Conservation (phyloP, 2,888 invertebrate species). For the Drosophila subsilvestris region DNA sequence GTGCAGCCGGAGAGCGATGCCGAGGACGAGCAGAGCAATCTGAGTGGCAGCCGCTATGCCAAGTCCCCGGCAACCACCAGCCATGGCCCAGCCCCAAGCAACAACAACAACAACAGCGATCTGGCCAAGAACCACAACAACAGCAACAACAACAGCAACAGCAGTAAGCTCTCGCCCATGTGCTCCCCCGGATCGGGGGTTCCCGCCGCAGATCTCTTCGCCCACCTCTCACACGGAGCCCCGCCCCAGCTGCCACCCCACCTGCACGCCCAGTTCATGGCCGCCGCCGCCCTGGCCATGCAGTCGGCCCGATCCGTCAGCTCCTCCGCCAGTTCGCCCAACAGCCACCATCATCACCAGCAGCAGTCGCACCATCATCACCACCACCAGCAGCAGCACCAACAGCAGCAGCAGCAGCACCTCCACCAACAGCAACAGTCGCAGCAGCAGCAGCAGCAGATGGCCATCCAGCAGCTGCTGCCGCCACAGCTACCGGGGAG, state of each 20-base stretch:
- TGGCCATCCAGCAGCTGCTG: slow-evolving; percentile 45
- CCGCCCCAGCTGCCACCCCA: slow-evolving; percentile 62
- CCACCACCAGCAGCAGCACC: slow-evolving; percentile 39
- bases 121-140: slow-evolving; percentile 66
- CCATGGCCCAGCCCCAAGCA: slow-evolving; percentile 17
- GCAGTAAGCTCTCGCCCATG: slow-evolving; percentile 55
- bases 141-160: slow-evolving; percentile 42
- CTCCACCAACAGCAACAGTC: slow-evolving; percentile 52
- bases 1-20: slow-evolving; percentile 70
- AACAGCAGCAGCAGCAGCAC: slow-evolving; percentile 33
- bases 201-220: slow-evolving; percentile 56
- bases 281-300: slow-evolving; percentile 81
- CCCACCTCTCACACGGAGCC: slow-evolving; percentile 58
- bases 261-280: slow-evolving; percentile 81
- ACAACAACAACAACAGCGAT: slow-evolving; percentile 58
- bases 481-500: slow-evolving; percentile 67
- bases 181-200: slow-evolving; percentile 55
- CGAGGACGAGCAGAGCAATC: slow-evolving; percentile 70
- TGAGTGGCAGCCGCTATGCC: slow-evolving; percentile 60
- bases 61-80: slow-evolving; percentile 54
- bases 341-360: slow-evolving; percentile 52
- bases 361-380: slow-evolving; percentile 53
- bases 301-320: slow-evolving; percentile 70
- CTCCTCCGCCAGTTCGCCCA: slow-evolving; percentile 66
- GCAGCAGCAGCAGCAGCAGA: slow-evolving; percentile 55